These are phyloP conservation scores for Ceyx melanurus DNA, from an alignment of 2,113 vertebrate species.

Conservation along the genomic window DNA sequence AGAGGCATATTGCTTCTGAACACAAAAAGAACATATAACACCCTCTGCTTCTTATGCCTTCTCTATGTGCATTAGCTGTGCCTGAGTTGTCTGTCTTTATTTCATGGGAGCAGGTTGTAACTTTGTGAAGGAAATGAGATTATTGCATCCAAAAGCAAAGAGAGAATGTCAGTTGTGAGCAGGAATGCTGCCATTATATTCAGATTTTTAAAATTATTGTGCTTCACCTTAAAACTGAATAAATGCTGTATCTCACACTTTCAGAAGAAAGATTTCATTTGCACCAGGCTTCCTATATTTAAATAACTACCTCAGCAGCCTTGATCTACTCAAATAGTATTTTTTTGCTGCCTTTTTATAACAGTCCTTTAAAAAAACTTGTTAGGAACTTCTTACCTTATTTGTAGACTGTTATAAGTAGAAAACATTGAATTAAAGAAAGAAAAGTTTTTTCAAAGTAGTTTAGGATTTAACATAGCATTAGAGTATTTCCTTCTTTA, in stretches of 20 bases:
- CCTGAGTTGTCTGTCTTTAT: not conserved
- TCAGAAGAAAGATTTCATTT: not conserved
- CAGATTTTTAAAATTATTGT: not conserved
- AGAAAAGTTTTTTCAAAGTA: not conserved
- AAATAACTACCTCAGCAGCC: not conserved
- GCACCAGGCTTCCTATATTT: not conserved
- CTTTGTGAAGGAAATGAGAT: not conserved
- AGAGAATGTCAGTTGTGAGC: not conserved
- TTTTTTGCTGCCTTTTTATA: not conserved
- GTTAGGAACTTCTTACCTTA: not conserved
- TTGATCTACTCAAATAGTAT: not conserved
- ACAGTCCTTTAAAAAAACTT: not conserved
- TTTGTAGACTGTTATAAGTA: not conserved
- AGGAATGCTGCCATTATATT: not conserved
- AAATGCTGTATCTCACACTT: not conserved
- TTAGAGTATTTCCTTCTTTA: constrained; percentile 5
- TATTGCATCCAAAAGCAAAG: not conserved
- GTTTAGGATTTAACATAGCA: not conserved
- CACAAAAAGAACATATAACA: not conserved
- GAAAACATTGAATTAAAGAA: not conserved
- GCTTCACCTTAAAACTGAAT: not conserved
- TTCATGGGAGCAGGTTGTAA: not conserved
- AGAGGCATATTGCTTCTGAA: not conserved
- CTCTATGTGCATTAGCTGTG: not conserved
- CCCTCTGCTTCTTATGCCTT: not conserved